Evolutionary conservation across 2,113 vertebrate species (phyloP), one percentile per base, ranked within the genome.

Genomic region (Chloropsis cyanopogon): DNA sequence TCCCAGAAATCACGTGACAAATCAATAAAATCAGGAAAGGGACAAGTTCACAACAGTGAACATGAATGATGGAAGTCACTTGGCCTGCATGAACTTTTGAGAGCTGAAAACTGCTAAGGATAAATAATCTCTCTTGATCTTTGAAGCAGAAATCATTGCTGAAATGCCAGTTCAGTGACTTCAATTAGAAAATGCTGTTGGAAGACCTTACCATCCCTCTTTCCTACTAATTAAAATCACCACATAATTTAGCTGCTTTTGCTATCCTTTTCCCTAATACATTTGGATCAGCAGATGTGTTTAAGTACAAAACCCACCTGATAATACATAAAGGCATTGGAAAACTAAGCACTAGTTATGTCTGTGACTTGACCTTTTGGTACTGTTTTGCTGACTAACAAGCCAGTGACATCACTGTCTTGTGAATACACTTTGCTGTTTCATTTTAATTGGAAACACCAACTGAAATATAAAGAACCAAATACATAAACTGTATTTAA

Each of bases 61-160:
- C 69, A 47, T 0, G 29, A 59, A 39, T 78, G 68, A 89, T 84
- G 86, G 44, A 82, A 96, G 69, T 88, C 72, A 68, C 66, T 82
- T 72, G 81, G 81, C 73, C 95, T 69, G 49, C 61, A 26, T 91
- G 83, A 95, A 92, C 89, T 95, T 92, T 20, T 60, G 77, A 91
- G 53, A 88, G 61, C 72, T 86, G 49, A 92, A 86, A 81, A 82
- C 73, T 86, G 83, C 86, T 82, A 84, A 79, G 89, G 72, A 92
- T 73, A 83, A 90, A 92, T 60, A 92, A 95, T 84, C 69, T 46
- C 83, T 76, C 86, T 95, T 96, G 94, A 95, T 96, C 95, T 91
- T 65, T 85, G 86, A 95, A 87, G 83, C 91, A 95, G 94, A 93
- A 96, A 92, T 85, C 44, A 91, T 92, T 89, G 83, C 92, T 23